Percentiles rank a stretch among this genome's conserved stretches.
Conservation (phyloP, 2,797 vertebrate genomes). For the Meda fulgida region DNA sequence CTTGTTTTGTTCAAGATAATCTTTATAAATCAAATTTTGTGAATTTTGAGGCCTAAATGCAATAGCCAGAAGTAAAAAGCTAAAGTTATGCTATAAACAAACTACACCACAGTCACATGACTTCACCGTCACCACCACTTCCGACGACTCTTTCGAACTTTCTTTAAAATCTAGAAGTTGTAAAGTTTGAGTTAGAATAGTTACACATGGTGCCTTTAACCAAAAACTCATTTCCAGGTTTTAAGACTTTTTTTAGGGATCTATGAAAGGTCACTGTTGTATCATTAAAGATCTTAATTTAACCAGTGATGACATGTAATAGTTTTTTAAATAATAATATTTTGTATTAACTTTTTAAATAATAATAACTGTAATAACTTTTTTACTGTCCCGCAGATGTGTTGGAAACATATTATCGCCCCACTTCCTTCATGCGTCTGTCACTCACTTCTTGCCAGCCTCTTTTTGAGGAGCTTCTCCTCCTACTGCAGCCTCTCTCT, state of each 20-base stretch:
- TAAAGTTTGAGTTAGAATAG: background rate
- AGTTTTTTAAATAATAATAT: background rate
- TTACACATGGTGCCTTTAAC: background rate
- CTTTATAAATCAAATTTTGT: background rate
- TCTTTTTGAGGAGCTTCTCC: constrained; percentile 89
- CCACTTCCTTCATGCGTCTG: constrained; percentile 86
- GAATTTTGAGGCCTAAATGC: background rate
- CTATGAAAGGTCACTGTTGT: no score
- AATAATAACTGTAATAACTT: background rate
- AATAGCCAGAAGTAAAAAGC: background rate
- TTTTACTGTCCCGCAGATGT: constrained; percentile 76
- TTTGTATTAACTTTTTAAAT: background rate
- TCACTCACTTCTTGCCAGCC: constrained; percentile 80
- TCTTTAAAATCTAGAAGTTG: background rate
- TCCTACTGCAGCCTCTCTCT: constrained; percentile 91
- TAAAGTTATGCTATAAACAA: background rate
- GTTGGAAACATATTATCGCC: constrained; percentile 83
- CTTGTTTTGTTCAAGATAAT: background rate
- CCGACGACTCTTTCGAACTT: background rate
- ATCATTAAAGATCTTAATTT: no score
- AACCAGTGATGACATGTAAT: no score
- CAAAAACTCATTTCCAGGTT: no score
- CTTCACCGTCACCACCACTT: background rate
- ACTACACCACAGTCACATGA: background rate
- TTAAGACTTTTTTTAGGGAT: no score